Evolutionary conservation across 2,888 invertebrate genomes (phyloP).

Genomic region (Thymelicus lineola): DNA sequence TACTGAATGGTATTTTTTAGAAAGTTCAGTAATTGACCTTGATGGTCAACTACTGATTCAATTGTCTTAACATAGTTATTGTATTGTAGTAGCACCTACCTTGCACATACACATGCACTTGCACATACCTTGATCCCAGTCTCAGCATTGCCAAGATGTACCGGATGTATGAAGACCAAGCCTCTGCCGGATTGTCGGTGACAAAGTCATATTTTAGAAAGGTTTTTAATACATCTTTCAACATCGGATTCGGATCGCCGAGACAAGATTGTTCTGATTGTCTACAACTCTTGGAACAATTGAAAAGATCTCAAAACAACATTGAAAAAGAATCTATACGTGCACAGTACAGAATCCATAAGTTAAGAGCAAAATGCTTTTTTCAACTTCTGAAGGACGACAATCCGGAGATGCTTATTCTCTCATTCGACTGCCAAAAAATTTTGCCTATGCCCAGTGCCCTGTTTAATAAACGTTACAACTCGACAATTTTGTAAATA

Average conservation of each 20-base stretch:
- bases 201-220: conserved; percentile 42
- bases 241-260: conserved; percentile 44
- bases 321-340: conserved; percentile 10
- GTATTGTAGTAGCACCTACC: no score
- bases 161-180: conserved; percentile 39
- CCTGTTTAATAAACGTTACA: no score
- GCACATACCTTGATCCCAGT: neutral
- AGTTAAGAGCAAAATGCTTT: conserved; percentile 41
- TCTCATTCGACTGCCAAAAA: conserved; percentile 55
- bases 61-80: no score
- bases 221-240: conserved; percentile 43
- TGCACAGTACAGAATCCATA: conserved; percentile 36
- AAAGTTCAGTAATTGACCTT: no score
- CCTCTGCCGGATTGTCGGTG: conserved; percentile 38
- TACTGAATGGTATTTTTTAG: no score
- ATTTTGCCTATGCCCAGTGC: conserved; percentile 50
- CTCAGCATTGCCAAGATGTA: neutral
- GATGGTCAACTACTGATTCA: neutral
- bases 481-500: no score
- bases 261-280: conserved; percentile 44
- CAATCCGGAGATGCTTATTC: conserved; percentile 13
- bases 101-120: no score
- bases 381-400: conserved; percentile 37
- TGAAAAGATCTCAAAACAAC: conserved; percentile 30
- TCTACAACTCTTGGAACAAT: conserved; percentile 40